These are phyloP conservation scores for Plumapathes pennacea DNA, from an alignment of 92 coral and sea anemone species.

Conservation along the genomic window DNA sequence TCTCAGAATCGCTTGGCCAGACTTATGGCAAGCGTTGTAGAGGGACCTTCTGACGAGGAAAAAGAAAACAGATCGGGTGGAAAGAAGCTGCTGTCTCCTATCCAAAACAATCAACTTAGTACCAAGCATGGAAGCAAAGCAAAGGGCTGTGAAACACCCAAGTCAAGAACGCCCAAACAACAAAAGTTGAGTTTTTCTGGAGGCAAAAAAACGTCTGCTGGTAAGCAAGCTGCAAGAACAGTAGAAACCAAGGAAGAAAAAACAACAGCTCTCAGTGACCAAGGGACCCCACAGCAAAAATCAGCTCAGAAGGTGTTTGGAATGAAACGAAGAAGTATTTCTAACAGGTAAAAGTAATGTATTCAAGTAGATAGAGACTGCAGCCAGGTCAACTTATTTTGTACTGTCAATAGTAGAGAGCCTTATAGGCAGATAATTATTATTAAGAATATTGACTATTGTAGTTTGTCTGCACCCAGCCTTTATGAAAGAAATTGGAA, in stretches of 20 bases:
- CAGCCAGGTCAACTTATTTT: no score
- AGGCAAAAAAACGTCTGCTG: not conserved
- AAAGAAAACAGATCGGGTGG: conserved; percentile 40
- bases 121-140: conserved; percentile 13
- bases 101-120: conserved; percentile 13
- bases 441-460: no score
- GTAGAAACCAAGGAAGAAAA: conserved; percentile 12
- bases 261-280: no score
- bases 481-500: no score
- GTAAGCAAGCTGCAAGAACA: not conserved
- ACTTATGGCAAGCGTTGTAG: conserved; percentile 41
- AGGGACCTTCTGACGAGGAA: conserved; percentile 21
- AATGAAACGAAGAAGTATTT: no score
- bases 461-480: no score
- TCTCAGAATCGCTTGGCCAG: conserved; percentile 84
- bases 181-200: conserved; percentile 30
- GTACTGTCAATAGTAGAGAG: no score
- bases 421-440: no score
- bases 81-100: conserved; percentile 34
- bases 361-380: no score
- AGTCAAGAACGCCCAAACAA: conserved; percentile 18
- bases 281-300: no score
- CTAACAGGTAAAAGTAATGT: no score
- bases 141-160: not conserved
- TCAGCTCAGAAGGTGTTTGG: no score